These are phyloP conservation scores for Philopedon plagiatum DNA, from an alignment of 2,888 invertebrate genomes.

Conservation along the genomic window DNA sequence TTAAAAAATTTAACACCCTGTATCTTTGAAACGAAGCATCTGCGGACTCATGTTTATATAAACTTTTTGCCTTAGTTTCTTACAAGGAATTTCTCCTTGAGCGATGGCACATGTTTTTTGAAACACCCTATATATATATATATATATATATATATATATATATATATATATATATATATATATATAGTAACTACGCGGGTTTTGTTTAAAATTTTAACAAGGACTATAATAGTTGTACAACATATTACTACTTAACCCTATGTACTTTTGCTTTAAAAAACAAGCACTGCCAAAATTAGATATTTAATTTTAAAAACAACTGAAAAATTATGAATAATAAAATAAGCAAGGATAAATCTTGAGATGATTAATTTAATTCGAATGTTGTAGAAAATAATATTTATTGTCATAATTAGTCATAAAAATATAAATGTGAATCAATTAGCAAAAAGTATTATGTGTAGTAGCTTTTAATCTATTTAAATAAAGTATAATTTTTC, in stretches of 20 bases:
- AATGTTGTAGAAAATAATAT: constrained; percentile 20
- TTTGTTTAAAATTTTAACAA: neutral
- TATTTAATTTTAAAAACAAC: neutral
- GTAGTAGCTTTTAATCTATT: constrained; percentile 42
- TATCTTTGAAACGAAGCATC: too few species aligned
- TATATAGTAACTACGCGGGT: too few species aligned
- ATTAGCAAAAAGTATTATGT: constrained; percentile 51
- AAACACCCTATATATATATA: too few species aligned
- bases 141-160: too few species aligned
- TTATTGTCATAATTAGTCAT: constrained; percentile 27
- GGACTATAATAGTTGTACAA: neutral
- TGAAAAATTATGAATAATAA: constrained; percentile 5
- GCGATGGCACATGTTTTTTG: too few species aligned
- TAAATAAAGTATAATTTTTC: constrained; percentile 36
- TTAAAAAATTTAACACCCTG: too few species aligned
- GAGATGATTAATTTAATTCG: constrained; percentile 11
- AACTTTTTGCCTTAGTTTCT: too few species aligned
- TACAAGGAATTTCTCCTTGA: too few species aligned
- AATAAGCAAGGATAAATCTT: neutral
- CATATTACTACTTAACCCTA: constrained; percentile 5
- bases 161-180: too few species aligned
- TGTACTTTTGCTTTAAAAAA: constrained; percentile 23
- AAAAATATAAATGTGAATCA: constrained; percentile 21
- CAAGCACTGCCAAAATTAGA: constrained; percentile 38
- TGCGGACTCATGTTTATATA: too few species aligned